Percentiles rank a stretch among this genome's conserved stretches.
phyloP scores from a whole-genome alignment of 2,888 invertebrate species.

The Pilophorus perplexus region DNA sequence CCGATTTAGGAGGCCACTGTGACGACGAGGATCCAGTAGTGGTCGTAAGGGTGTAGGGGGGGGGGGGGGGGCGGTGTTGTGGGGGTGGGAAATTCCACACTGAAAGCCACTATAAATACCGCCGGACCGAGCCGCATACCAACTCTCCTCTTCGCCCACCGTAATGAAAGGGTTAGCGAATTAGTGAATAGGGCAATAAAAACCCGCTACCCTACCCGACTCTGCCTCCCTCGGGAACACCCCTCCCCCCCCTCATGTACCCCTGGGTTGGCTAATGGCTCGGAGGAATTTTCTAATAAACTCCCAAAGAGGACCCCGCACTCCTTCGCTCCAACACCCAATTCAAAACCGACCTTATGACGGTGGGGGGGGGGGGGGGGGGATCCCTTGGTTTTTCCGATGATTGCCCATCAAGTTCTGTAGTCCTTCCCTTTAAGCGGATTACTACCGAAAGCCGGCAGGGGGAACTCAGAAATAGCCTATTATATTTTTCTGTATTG shows the following conservation, averaged over 20 bases:
- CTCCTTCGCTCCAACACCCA: neutral
- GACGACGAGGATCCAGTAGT: neutral
- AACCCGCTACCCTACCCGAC: conserved; percentile 16
- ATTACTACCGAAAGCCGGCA: conserved; percentile 15
- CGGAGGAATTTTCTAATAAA: conserved; percentile 41
- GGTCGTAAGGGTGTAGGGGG: neutral
- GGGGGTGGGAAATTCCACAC: neutral
- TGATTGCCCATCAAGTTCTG: conserved; percentile 30
- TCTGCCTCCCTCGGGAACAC: neutral
- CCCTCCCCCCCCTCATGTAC: conserved; percentile 3
- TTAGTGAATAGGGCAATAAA: conserved; percentile 42
- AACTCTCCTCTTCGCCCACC: conserved; percentile 3
- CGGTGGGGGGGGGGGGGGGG: conserved; percentile 4
- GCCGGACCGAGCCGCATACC: neutral
- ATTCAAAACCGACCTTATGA: neutral
- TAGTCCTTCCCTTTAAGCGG: conserved; percentile 12
- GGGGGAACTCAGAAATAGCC: neutral
- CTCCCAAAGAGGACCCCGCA: conserved; percentile 25
- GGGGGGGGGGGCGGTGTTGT: neutral
- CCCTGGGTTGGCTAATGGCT: conserved; percentile 42
- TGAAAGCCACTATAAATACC: conserved; percentile 39
- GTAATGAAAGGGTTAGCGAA: conserved; percentile 42
- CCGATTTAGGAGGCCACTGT: conserved; percentile 30
- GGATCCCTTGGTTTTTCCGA: conserved; percentile 1
- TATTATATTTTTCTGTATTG: conserved; percentile 12